Evolutionary conservation across 1,140 invertebrate genomes (phyloP).

Genomic region (Cherax destructor): DNA sequence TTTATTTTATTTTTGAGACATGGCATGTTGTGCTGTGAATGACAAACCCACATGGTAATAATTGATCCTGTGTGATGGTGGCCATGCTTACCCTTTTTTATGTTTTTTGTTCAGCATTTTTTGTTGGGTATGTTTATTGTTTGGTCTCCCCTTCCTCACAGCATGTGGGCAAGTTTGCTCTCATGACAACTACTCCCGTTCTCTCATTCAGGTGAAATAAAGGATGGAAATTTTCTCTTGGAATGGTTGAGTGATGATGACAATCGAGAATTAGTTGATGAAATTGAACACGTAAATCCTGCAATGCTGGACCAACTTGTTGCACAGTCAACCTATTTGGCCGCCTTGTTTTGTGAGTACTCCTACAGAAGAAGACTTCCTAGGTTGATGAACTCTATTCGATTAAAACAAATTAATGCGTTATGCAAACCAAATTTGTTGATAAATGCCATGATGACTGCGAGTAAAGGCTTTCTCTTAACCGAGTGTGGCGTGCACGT

Average conservation of each 20-base stretch:
- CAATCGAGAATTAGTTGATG: slow-evolving; percentile 75
- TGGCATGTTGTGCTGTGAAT: slow-evolving; percentile 9
- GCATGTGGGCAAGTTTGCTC: background rate
- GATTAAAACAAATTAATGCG: background rate
- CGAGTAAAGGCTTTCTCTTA: background rate
- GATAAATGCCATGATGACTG: background rate
- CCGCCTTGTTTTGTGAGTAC: slow-evolving; percentile 76
- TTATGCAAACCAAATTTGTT: background rate
- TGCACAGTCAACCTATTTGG: slow-evolving; percentile 75
- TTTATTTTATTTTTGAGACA: background rate
- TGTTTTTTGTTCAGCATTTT: background rate
- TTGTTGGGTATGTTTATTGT: background rate
- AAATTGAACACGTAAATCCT: slow-evolving; percentile 76
- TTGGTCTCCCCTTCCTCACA: background rate
- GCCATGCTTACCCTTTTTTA: background rate
- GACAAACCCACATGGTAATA: background rate
- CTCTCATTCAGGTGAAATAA: slow-evolving; percentile 74
- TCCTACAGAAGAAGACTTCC: background rate
- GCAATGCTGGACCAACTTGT: slow-evolving; percentile 75
- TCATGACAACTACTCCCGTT: slow-evolving; percentile 43
- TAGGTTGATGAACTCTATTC: background rate
- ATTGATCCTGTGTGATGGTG: background rate
- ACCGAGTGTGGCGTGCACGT: background rate
- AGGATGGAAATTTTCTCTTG: slow-evolving; percentile 74
- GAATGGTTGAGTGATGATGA: slow-evolving; percentile 76